These are phyloP conservation scores for Endomychus coccineus DNA, from an alignment of 2,888 invertebrate species.

Conservation along the genomic window DNA sequence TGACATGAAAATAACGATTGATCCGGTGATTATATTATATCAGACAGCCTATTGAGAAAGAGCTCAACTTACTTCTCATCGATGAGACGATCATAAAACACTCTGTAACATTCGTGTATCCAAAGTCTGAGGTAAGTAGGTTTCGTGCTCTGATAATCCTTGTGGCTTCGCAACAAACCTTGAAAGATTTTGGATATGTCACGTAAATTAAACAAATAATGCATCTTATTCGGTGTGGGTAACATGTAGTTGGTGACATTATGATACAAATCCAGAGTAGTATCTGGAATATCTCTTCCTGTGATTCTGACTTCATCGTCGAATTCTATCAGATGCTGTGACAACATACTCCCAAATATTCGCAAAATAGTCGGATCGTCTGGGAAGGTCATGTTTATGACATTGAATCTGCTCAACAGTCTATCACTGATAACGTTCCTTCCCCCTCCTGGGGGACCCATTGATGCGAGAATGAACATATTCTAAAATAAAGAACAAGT, in stretches of 20 bases:
- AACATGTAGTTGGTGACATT: slow-evolving; percentile 65
- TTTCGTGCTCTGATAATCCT: slow-evolving; percentile 69
- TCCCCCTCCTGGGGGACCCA: slow-evolving; percentile 85
- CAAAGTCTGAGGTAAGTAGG: slow-evolving; percentile 67
- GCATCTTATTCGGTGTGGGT: slow-evolving; percentile 83
- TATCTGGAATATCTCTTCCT: slow-evolving; percentile 59
- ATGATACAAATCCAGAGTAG: slow-evolving; percentile 73
- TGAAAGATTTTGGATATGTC: slow-evolving; percentile 83
- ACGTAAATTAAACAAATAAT: slow-evolving; percentile 81
- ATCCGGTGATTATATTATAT: too few species aligned
- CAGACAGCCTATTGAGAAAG: too few species aligned
- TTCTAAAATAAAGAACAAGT: slow-evolving; percentile 45
- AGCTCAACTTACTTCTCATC: slow-evolving; percentile 61
- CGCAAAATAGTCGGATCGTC: slow-evolving; percentile 66
- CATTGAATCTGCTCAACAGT: slow-evolving; percentile 68
- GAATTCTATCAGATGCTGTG: slow-evolving; percentile 69
- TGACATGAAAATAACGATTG: too few species aligned
- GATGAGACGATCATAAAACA: slow-evolving; percentile 76
- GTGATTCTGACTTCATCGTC: slow-evolving; percentile 71
- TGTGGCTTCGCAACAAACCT: slow-evolving; percentile 70
- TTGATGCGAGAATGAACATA: slow-evolving; percentile 70
- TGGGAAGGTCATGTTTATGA: slow-evolving; percentile 77
- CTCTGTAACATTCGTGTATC: slow-evolving; percentile 80
- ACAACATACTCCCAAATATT: slow-evolving; percentile 80
- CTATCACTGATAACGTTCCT: slow-evolving; percentile 71